A percentile compares a stretch with the other conserved stretches of the same genome.
Conservation (phyloP, 2,113 vertebrate genomes). For the Patagioenas fasciata region DNA sequence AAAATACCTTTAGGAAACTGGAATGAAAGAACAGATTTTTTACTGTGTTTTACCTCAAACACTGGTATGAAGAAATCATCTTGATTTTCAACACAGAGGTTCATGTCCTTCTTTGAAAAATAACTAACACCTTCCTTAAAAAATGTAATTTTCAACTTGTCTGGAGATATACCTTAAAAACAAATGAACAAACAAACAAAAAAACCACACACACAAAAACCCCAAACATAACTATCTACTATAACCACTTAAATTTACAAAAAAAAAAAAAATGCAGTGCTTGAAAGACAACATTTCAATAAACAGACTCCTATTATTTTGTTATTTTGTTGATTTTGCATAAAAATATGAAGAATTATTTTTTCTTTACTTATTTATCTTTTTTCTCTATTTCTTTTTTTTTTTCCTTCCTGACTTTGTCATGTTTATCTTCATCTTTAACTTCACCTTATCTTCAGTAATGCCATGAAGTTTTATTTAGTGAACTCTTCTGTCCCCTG, state of each 20-base stretch:
- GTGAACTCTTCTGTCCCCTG: background rate
- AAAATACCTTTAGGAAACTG: background rate
- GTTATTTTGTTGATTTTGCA: background rate
- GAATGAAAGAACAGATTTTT: background rate
- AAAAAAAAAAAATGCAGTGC: background rate
- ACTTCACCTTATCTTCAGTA: background rate
- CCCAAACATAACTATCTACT: background rate
- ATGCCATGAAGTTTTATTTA: background rate
- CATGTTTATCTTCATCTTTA: background rate
- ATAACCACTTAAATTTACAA: background rate
- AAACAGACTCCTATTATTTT: background rate
- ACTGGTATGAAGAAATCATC: background rate
- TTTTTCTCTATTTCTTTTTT: too few relatives aligned
- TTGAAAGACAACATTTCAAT: background rate
- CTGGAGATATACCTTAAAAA: background rate
- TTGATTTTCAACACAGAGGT: background rate
- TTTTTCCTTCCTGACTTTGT: background rate
- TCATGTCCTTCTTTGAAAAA: background rate
- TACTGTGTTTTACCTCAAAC: background rate
- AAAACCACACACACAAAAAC: accelerated
- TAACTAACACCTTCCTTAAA: background rate
- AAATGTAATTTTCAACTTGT: background rate
- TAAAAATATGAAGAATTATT: background rate
- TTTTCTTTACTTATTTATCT: background rate
- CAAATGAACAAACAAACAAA: background rate